Evolutionary conservation across 1,140 invertebrate genomes (phyloP), one percentile per base, ranked within the genome.

Genomic region (Carposina sasakii): DNA sequence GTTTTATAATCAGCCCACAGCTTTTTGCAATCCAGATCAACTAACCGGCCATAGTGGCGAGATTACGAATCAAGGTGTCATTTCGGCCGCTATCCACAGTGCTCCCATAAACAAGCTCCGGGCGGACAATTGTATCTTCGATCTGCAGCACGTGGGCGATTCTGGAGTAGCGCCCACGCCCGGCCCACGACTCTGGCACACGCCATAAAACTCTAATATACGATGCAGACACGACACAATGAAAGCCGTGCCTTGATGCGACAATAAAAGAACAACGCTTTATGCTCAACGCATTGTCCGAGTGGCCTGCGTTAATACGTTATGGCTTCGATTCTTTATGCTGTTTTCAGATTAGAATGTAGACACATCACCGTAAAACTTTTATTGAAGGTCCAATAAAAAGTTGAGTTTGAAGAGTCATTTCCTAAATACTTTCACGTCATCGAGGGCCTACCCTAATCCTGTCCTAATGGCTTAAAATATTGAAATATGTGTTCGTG

Each of bases 141-240:
- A 79, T 77, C 75, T 53, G 43, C 28, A 69, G 67, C 70, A 77
- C 72, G 74, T 77, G 72, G 72, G 72, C 63, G 54, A 64, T 78
- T 71, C 72, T 72, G 71, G 74, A 76, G 70, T 76, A 76, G 66
- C 76, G 66, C 76, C 76, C 69, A 83, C 79, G 69, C 63, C 54
- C 66, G 40, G 57, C 72, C 72, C 65, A 73, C 75, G 52, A 50
- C 57, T 33, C 42, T 20, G 24, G 41, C 33, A 40, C 47, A 54
- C 52, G 48, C 61, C 66, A 74, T 72, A 78, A 76, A 73, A 60
- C 67, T 64, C 45, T 66, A 63, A 76, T 71, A 74, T 74, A 78
- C 61, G 71, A 68, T 60, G 60, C 41, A 52, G 55, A 39, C 20
- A 4, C 36, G 36, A 52, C 48, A 52, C 54, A 67, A 73, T 74